These are phyloP conservation scores for Tholera decimalis DNA, from an alignment of 2,888 invertebrate species.

Conservation along the genomic window DNA sequence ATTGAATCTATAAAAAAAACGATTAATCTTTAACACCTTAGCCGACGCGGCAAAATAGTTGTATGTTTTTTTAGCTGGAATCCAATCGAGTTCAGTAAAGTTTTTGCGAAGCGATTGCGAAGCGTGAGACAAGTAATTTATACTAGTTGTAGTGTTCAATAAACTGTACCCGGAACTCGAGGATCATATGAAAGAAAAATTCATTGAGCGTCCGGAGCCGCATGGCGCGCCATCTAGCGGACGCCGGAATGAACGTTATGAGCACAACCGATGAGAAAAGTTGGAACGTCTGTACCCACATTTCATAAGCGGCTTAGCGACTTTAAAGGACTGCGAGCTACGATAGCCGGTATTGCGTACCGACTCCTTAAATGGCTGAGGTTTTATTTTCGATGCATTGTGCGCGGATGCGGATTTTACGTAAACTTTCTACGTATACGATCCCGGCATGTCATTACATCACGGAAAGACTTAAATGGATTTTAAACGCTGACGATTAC, in stretches of 20 bases:
- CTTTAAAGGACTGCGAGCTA: constrained; percentile 83
- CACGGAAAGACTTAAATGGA: constrained; percentile 61
- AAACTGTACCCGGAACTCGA: constrained; percentile 67
- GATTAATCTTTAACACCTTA: constrained; percentile 50
- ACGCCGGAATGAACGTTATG: constrained; percentile 57
- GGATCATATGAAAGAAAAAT: constrained; percentile 67
- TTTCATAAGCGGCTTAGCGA: constrained; percentile 85
- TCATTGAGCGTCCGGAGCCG: constrained; percentile 56
- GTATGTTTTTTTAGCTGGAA: constrained; percentile 36
- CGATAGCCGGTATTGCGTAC: constrained; percentile 81
- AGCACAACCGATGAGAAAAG: constrained; percentile 82
- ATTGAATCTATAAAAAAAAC: constrained; percentile 48
- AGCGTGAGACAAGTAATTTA: constrained; percentile 63
- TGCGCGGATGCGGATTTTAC: constrained; percentile 73
- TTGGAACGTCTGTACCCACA: constrained; percentile 77
- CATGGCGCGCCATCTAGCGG: constrained; percentile 41
- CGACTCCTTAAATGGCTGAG: constrained; percentile 78
- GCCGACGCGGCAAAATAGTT: constrained; percentile 45
- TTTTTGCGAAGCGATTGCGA: constrained; percentile 51
- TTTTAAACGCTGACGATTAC: constrained; percentile 60
- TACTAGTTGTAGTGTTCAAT: constrained; percentile 55
- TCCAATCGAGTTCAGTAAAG: constrained; percentile 25
- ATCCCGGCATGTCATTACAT: constrained; percentile 66
- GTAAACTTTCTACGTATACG: constrained; percentile 78
- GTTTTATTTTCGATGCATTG: constrained; percentile 85